Evolutionary conservation across 1,140 invertebrate genomes (phyloP), one percentile per base, ranked within the genome.

Genomic region (Holcopasites calliopsidis): DNA sequence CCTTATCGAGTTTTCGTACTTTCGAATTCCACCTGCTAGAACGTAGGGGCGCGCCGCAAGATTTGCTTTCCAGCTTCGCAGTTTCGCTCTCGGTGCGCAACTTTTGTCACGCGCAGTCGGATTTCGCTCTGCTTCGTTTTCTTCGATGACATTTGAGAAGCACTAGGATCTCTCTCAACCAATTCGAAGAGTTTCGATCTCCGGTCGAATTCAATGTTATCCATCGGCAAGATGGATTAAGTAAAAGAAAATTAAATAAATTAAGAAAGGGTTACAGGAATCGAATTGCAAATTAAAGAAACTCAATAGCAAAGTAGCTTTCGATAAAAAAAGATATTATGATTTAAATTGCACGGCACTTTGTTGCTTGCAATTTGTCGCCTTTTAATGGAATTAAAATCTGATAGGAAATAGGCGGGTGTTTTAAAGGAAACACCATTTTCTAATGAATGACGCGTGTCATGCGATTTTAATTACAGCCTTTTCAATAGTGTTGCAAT

Each of bases 1-100:
- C 52, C 64, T 80, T 76, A 83, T 83, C 70, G 81, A 83, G 72
- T 82, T 83, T 80, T 73, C 77, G 70, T 82, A 76, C 80, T 83
- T 82, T 82, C 35, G 71, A 44, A 82, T 82, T 83, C 72, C 73
- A 61, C 61, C 52, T 54, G 61, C 65, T 47, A 38, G 38, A 54
- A 50, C 28, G 57, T 33, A 31, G 50, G n/a, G 55, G 60, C 57
- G 31, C 44, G 13, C 44, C 69, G 26, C 69, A 33, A 73, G 79
- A 83, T 83, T 83, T 82, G 70, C 70, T 78, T 74, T 82, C 61
- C 76, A 74, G 50, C 57, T 75, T 61, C 33, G 21, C 42, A 44
- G 75, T 62, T 50, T 47, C 50, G 49, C 60, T 47, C 64, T 60
- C 77, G 44, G 71, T 80, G 61, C 52, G 28, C 31, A 76, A 65